A percentile compares a stretch with the other conserved stretches of the same genome.
Conservation (phyloP, 2,797 vertebrate genomes). For the Danio kyathit region DNA sequence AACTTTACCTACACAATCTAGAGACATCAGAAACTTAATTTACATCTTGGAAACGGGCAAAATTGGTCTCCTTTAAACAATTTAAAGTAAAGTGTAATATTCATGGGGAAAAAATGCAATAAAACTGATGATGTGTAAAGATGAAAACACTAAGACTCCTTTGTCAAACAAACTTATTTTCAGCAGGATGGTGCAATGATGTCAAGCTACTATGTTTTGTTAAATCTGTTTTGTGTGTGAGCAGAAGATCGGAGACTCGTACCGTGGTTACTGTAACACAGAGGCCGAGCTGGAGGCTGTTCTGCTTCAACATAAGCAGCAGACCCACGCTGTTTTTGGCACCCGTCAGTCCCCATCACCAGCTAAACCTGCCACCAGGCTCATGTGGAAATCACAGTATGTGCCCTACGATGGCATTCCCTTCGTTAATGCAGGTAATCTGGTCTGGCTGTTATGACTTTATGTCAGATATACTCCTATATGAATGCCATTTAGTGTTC, state of each 20-base stretch:
- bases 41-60: too few species aligned
- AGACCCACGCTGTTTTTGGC: conserved; percentile 85
- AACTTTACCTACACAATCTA: too few species aligned
- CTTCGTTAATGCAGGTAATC: conserved; percentile 86
- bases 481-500: background rate
- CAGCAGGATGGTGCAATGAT: background rate
- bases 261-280: conserved; percentile 84
- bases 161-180: background rate
- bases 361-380: conserved; percentile 84
- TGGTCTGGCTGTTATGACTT: background rate
- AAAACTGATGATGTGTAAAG: background rate
- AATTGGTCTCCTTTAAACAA: background rate
- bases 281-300: conserved; percentile 84
- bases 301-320: conserved; percentile 84
- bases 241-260: conserved; percentile 88
- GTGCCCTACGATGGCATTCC: conserved; percentile 88
- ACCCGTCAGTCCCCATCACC: conserved; percentile 86
- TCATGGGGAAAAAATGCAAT: background rate
- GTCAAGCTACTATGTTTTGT: background rate
- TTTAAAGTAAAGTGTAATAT: background rate
- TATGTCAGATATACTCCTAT: background rate
- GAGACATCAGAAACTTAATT: too few species aligned
- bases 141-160: background rate
- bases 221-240: conserved; percentile 15
- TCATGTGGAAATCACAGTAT: conserved; percentile 91